These are phyloP conservation scores for Rhinogobius similis DNA, from an alignment of 2,113 vertebrate genomes.

Conservation along the genomic window DNA sequence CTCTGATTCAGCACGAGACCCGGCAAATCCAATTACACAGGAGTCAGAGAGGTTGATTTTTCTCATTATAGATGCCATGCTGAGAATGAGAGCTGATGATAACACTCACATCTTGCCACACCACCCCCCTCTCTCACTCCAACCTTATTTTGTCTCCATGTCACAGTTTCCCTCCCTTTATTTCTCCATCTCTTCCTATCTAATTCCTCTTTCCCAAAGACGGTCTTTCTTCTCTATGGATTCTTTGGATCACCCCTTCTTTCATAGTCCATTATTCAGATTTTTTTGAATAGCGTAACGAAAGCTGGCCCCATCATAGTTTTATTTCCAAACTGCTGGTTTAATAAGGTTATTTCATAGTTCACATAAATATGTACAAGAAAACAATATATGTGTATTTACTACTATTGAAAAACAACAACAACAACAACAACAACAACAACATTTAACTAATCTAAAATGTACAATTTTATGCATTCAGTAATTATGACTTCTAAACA, in stretches of 20 bases:
- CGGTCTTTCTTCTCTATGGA: slow-evolving; percentile 50
- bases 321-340: slow-evolving; percentile 31
- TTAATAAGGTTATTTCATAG: slow-evolving; percentile 44
- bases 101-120: slow-evolving; percentile 73
- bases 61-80: slow-evolving; percentile 84
- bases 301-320: slow-evolving; percentile 52
- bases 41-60: slow-evolving; percentile 83
- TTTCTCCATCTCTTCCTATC: slow-evolving; percentile 62
- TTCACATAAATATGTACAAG: slow-evolving; percentile 5
- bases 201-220: slow-evolving; percentile 55
- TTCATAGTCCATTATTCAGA: slow-evolving; percentile 66
- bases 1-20: slow-evolving; percentile 83
- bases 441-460: background rate
- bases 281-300: slow-evolving; percentile 61
- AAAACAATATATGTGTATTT: background rate
- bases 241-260: slow-evolving; percentile 57
- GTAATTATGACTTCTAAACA: background rate
- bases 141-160: slow-evolving; percentile 60
- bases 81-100: slow-evolving; percentile 82
- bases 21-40: slow-evolving; percentile 86
- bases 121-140: slow-evolving; percentile 56
- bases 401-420: no score
- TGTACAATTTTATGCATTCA: background rate
- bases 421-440: background rate
- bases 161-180: slow-evolving; percentile 57